These are phyloP conservation scores for Butorides virescens DNA, from an alignment of 2,113 vertebrate species.

Conservation along the genomic window DNA sequence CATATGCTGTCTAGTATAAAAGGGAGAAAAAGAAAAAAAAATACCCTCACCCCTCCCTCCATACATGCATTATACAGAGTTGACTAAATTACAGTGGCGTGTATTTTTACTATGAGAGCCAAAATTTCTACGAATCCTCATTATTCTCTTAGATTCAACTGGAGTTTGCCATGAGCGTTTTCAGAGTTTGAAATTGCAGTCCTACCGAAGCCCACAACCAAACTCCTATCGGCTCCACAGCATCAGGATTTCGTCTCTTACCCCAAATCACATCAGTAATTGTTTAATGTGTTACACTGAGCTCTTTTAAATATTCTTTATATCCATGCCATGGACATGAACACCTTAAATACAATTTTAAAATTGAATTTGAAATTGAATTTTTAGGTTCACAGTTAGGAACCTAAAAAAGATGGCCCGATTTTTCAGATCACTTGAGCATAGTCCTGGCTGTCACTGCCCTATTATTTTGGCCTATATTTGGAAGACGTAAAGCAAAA, in stretches of 20 bases:
- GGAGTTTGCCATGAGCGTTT: not conserved
- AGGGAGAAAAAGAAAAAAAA: not conserved
- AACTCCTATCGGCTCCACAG: not conserved
- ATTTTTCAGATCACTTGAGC: not conserved
- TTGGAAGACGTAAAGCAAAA: not conserved
- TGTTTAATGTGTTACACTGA: not conserved
- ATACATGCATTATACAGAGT: not conserved
- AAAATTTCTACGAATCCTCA: not conserved
- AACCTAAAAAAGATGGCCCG: not conserved
- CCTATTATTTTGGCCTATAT: not conserved
- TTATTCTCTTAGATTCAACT: not conserved
- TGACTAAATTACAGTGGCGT: not conserved
- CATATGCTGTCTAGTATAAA: not conserved
- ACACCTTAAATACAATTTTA: not conserved
- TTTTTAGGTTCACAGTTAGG: not conserved
- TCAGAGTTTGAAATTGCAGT: not conserved
- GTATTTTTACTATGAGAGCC: not conserved
- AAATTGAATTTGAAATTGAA: not conserved
- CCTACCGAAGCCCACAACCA: not conserved
- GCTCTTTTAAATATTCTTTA: not conserved
- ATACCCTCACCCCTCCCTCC: not conserved
- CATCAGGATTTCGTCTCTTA: not conserved
- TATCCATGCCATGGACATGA: not conserved
- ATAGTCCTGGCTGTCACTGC: not conserved
- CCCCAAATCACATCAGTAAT: not conserved